Evolutionary conservation across 2,888 invertebrate genomes (phyloP).

Genomic region (Prenolepis imparis): DNA sequence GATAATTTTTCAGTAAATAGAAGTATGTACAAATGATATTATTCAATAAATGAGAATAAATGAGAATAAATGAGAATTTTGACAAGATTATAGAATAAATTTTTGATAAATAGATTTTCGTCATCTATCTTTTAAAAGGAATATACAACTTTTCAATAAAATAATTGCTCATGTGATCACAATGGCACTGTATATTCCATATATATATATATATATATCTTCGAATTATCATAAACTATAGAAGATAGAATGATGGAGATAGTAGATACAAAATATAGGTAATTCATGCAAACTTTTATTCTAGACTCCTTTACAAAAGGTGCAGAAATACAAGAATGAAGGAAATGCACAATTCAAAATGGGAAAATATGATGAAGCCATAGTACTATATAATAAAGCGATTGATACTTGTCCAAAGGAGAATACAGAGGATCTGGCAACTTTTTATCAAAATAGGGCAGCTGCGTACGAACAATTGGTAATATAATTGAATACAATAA

Average conservation of each 20-base stretch:
- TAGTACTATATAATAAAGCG: constrained; percentile 95
- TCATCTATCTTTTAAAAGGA: neutral
- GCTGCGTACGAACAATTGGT: constrained; percentile 97
- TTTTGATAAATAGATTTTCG: constrained; percentile 4
- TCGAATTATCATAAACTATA: neutral
- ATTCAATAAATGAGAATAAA: neutral
- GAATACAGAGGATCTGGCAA: constrained; percentile 92
- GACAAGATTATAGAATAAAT: neutral
- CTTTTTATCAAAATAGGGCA: constrained; percentile 98
- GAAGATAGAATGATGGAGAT: neutral
- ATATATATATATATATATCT: neutral
- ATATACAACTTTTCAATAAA: neutral
- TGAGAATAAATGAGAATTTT: neutral
- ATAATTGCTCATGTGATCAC: neutral
- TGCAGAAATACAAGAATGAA: constrained; percentile 93
- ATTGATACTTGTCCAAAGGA: constrained; percentile 95
- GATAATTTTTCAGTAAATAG: constrained; percentile 19
- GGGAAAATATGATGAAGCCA: constrained; percentile 96
- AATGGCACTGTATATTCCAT: neutral
- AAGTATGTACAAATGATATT: neutral
- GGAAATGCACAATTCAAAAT: constrained; percentile 95
- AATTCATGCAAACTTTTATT: constrained; percentile 52
- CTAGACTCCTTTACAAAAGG: constrained; percentile 90
- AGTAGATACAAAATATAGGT: neutral
- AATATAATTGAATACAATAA: constrained; percentile 61